A percentile compares a stretch with the other conserved stretches of the same genome.
Conservation (phyloP, 2,888 invertebrate genomes). For the Gnatocerus cornutus region DNA sequence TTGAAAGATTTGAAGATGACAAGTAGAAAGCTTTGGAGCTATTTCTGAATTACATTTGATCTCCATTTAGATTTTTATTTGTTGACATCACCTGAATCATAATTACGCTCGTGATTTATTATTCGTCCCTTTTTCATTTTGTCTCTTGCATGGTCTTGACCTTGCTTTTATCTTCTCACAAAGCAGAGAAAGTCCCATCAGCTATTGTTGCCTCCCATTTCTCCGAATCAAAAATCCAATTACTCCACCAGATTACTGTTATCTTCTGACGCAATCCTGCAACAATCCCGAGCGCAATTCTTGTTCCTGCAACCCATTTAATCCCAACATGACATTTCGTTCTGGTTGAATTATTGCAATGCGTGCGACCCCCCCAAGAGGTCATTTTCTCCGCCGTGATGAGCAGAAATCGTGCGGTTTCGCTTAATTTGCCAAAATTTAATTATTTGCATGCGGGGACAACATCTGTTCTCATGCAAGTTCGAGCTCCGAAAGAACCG, state of each 20-base stretch:
- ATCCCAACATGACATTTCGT: background rate
- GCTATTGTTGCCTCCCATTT: background rate
- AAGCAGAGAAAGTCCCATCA: constrained; percentile 2
- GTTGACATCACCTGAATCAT: background rate
- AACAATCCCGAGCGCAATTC: constrained; percentile 1
- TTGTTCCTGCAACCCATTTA: constrained; percentile 4
- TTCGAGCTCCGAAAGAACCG: background rate
- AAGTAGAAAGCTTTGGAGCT: too few species aligned
- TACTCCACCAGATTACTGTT: background rate
- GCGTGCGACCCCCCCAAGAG: background rate
- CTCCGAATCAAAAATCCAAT: background rate
- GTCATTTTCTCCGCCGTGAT: background rate
- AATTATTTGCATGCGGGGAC: background rate
- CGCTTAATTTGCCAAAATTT: background rate
- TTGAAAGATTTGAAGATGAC: too few species aligned
- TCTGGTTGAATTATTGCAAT: background rate
- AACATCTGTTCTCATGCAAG: background rate
- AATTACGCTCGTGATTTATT: background rate
- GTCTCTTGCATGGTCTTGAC: background rate
- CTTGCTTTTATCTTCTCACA: background rate
- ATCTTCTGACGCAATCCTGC: background rate
- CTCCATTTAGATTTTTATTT: too few species aligned
- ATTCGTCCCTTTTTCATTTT: background rate
- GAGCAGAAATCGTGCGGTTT: background rate
- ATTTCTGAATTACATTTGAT: too few species aligned